Percentiles rank a stretch among this genome's conserved stretches.
Evolutionary conservation across 2,113 vertebrate genomes (phyloP).

Genomic region (Meles meles): DNA sequence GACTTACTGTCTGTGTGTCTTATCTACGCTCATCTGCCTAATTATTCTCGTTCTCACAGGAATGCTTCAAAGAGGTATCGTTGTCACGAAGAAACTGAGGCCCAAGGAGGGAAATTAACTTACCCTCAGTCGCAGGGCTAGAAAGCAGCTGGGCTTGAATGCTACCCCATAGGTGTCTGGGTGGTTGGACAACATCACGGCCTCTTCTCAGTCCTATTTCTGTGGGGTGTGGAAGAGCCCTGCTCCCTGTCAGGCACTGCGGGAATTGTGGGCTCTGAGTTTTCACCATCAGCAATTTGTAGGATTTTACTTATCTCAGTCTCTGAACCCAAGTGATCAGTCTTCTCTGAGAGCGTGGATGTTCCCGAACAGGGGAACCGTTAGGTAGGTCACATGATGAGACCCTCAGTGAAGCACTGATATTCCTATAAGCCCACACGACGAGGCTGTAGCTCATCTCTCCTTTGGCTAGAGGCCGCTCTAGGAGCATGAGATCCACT

Average conservation of each 20-base stretch:
- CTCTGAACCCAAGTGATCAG: neutral
- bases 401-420: accelerated
- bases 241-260: neutral
- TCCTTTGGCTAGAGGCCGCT: neutral
- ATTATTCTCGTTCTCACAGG: neutral
- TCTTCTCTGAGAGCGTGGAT: neutral
- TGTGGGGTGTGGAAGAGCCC: neutral
- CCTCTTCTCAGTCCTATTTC: neutral
- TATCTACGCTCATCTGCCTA: neutral
- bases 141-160: neutral
- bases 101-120: neutral
- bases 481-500: accelerated
- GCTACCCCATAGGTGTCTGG: neutral
- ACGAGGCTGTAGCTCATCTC: accelerated
- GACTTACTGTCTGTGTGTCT: neutral
- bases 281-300: neutral
- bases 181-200: neutral
- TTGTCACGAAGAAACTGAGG: neutral
- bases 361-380: neutral
- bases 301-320: no score
- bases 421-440: accelerated
- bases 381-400: neutral
- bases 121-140: no score
- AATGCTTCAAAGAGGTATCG: neutral
- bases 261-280: neutral